Conservation (phyloP, 2,797 vertebrate species). For the Enteromius argenteus region DNA sequence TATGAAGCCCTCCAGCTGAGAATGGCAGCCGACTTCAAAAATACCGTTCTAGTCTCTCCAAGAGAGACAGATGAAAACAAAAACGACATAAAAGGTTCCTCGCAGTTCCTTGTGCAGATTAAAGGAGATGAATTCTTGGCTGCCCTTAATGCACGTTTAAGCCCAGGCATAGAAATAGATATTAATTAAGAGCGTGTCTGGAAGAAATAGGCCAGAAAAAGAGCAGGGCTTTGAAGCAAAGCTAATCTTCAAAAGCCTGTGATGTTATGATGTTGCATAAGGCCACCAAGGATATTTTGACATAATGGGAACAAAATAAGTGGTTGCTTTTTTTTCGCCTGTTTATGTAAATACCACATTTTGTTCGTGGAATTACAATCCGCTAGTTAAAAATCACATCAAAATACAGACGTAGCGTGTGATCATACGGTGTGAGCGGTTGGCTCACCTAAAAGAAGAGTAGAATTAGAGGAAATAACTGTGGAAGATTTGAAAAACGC, state of each 20-base stretch:
- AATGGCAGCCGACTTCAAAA: conserved; percentile 58
- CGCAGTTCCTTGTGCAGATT: conserved; percentile 60
- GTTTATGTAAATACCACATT: conserved; percentile 60
- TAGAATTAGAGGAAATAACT: conserved; percentile 20
- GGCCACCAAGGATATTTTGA: conserved; percentile 61
- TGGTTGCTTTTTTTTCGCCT: conserved; percentile 45
- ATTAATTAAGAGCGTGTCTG: conserved; percentile 61
- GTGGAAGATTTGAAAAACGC: conserved; percentile 12
- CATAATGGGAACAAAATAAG: conserved; percentile 66
- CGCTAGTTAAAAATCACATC: conserved; percentile 30
- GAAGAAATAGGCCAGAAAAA: conserved; percentile 57
- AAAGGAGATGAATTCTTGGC: conserved; percentile 64
- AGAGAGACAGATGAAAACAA: conserved; percentile 47
- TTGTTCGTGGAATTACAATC: conserved; percentile 50
- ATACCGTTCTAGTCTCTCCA: conserved; percentile 51
- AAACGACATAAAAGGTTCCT: conserved; percentile 60
- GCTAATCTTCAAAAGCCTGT: conserved; percentile 59
- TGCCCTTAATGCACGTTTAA: conserved; percentile 62
- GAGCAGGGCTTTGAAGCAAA: conserved; percentile 60
- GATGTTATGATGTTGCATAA: conserved; percentile 61
- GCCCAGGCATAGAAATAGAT: conserved; percentile 61
- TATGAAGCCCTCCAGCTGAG: conserved; percentile 57
- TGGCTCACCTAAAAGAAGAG: conserved; percentile 40
- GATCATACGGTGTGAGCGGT: neutral
- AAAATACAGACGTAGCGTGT: neutral